Base-by-base conservation (phyloP, 2,888 invertebrate species). In the Ophioninae sp. region DNA sequence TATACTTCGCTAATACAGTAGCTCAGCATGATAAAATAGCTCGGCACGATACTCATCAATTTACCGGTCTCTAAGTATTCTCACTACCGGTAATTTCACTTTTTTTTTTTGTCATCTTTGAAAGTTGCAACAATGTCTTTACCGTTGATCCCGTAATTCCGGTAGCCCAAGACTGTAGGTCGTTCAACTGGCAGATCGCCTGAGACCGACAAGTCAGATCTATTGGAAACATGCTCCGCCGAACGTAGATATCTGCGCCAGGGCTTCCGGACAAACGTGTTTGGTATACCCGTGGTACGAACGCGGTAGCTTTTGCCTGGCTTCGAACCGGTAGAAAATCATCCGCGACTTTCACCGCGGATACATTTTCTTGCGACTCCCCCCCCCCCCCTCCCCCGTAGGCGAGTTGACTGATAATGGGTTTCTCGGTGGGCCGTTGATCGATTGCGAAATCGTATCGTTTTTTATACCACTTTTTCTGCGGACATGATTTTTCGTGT, bases 341-440 rank as follows among this genome's bases (percentile, higher is more conserved):
- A 76, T 72, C 72, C 22, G 44, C 65, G 72, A 83, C 82, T 83
- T 83, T 83, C 82, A 79, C 82, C 72, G 17, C 82, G 20, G n/a
- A 51, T 56, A 22, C 10, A 61, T 44, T 65, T 76, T 76, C 61
- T 37, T 41, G 17, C 13, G 10, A 17, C 39, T 30, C 81, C 39
- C 61, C n/a, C n/a, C n/a, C n/a, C n/a, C n/a, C n/a, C n/a, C n/a
- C n/a, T n/a, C n/a, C n/a, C 41, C 37, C 3, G 20, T 61, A 20
- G 8, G 37, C 64, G 8, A 63, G 63, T 20, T 51, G 65, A 44
- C 22, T 51, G 51, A 73, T 72, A 71, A 76, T 76, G 56, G 44
- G 44, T 13, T 51, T 51, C 13, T 8, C 17, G 23, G 44, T 30
- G 59, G 30, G 17, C 10, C 51, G 37, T 71, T n/a, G n/a, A 78